phyloP scores from a whole-genome alignment of 92 coral and sea anemone species.

The Bergia sp. region DNA sequence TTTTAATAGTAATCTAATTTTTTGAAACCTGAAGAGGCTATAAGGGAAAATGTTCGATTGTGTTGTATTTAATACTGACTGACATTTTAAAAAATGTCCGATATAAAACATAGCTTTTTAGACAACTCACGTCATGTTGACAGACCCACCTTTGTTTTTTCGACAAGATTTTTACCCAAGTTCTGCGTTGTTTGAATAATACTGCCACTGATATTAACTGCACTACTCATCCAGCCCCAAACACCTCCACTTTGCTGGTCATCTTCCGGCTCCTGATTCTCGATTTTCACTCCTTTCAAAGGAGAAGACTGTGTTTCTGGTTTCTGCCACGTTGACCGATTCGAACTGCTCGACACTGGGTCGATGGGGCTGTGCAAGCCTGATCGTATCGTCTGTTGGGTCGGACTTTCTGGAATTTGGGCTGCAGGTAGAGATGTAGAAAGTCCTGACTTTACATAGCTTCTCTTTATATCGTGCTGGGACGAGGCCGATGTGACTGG shows the following conservation, averaged over 20 bases:
- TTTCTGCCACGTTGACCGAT: constrained; percentile 77
- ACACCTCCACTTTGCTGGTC: constrained; percentile 69
- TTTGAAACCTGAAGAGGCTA: background rate
- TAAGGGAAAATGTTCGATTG: too few relatives aligned
- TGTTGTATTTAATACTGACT: too few relatives aligned
- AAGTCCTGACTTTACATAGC: constrained; percentile 23
- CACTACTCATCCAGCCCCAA: constrained; percentile 98
- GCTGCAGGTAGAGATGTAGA: constrained; percentile 24
- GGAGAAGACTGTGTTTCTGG: constrained; percentile 39
- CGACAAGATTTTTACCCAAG: constrained; percentile 95
- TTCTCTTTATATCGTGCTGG: constrained; percentile 33
- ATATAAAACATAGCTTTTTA: background rate
- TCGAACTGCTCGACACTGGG: constrained; percentile 18
- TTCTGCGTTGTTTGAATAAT: constrained; percentile 90
- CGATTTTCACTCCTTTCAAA: constrained; percentile 87
- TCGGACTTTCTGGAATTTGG: constrained; percentile 56
- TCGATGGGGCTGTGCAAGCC: constrained; percentile 16
- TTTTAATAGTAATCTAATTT: too few relatives aligned
- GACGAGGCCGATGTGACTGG: constrained; percentile 42
- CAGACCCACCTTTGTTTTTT: constrained; percentile 87
- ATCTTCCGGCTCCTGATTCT: constrained; percentile 65
- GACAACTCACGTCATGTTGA: background rate
- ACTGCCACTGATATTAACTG: constrained; percentile 78
- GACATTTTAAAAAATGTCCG: too few relatives aligned
- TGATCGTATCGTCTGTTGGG: constrained; percentile 68